Evolutionary conservation across 2,888 invertebrate species (phyloP).

Genomic region (Yponomeuta malinellus): DNA sequence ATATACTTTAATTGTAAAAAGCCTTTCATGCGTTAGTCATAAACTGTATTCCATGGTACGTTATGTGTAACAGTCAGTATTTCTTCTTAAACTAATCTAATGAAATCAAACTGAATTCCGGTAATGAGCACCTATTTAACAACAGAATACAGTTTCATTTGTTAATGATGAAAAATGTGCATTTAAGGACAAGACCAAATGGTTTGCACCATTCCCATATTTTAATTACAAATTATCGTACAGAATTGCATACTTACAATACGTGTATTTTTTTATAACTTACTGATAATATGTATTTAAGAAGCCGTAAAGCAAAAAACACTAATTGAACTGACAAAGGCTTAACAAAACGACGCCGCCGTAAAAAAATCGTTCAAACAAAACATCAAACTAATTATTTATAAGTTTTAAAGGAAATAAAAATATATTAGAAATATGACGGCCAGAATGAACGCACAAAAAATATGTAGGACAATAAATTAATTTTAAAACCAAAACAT

Average conservation of each 20-base stretch:
- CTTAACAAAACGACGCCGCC: conserved; percentile 13
- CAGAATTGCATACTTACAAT: no score
- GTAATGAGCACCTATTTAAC: background rate
- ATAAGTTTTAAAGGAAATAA: no score
- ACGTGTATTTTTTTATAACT: no score
- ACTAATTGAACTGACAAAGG: conserved; percentile 18
- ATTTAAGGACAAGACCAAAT: background rate
- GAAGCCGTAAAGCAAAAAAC: conserved; percentile 1
- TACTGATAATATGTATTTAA: background rate
- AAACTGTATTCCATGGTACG: background rate
- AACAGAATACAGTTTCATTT: background rate
- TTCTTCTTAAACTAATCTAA: no score
- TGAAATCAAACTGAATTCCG: no score
- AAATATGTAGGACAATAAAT: background rate
- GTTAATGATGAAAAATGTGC: conserved; percentile 1
- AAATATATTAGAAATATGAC: no score
- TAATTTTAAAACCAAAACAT: background rate
- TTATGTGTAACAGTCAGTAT: background rate
- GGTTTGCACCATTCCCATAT: background rate
- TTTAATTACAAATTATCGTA: background rate
- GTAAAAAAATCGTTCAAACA: background rate
- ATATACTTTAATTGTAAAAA: background rate
- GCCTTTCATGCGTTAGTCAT: background rate
- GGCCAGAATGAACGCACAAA: no score
- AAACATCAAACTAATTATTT: background rate